Conservation (phyloP, 2,113 vertebrate genomes). For the Coreoperca whiteheadi region DNA sequence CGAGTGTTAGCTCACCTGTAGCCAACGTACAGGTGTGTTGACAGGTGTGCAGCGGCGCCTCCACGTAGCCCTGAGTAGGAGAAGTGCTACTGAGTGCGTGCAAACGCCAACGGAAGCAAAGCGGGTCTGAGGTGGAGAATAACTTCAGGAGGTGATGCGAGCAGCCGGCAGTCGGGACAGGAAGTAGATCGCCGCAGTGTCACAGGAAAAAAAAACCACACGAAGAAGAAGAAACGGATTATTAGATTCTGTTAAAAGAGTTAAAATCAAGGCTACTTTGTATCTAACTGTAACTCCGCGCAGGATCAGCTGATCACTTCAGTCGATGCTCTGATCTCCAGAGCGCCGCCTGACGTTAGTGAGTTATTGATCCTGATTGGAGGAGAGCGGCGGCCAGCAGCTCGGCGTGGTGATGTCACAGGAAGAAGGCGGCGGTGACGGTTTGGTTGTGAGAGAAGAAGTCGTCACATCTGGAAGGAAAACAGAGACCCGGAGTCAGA, state of each 20-base stretch:
- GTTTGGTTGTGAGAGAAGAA: constrained; percentile 25
- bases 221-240: not conserved
- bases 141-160: constrained; percentile 7
- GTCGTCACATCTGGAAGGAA: constrained; percentile 76
- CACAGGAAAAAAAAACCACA: not conserved
- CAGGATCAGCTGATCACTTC: not conserved
- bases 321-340: too few species aligned
- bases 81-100: not conserved
- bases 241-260: not conserved
- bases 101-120: not conserved
- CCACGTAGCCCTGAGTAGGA: not conserved
- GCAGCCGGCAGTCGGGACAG: constrained; percentile 26
- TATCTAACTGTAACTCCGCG: not conserved
- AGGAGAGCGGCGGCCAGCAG: not conserved
- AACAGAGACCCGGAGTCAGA: not conserved
- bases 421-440: constrained; percentile 25
- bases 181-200: constrained; percentile 21
- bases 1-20: too few species aligned
- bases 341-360: too few species aligned
- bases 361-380: constrained; percentile 35
- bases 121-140: too few species aligned
- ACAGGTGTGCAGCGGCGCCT: too few species aligned
- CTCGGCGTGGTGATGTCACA: constrained; percentile 35
- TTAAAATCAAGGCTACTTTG: constrained; percentile 41
- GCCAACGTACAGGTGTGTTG: too few species aligned